Evolutionary conservation across 2,888 invertebrate species (phyloP).

Genomic region (Chouioia cunea): DNA sequence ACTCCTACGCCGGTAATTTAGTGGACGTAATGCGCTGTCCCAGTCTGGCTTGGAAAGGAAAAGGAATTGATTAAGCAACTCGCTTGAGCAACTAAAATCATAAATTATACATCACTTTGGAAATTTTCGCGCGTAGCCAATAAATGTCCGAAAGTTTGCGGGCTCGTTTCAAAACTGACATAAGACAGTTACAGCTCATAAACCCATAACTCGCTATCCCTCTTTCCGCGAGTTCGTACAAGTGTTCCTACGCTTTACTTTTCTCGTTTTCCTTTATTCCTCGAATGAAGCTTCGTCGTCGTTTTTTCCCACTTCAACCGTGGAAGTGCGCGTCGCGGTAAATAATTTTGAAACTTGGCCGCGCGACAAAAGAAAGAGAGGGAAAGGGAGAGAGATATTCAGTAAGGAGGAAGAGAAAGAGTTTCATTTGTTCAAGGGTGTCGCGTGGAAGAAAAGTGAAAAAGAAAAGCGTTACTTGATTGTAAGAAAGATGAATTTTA

Average conservation of each 20-base stretch:
- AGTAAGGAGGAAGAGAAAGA: not conserved
- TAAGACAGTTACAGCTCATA: slow-evolving; percentile 47
- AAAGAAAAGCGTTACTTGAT: not conserved
- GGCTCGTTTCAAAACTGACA: slow-evolving; percentile 39
- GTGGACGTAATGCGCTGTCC: not conserved
- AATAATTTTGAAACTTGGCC: slow-evolving; percentile 31
- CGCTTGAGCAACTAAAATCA: slow-evolving; percentile 33
- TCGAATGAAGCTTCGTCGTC: not conserved
- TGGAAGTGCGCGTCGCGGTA: slow-evolving; percentile 16
- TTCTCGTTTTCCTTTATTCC: slow-evolving; percentile 20
- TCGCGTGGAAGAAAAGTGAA: not conserved
- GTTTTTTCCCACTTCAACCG: not conserved
- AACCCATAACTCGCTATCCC: slow-evolving; percentile 37
- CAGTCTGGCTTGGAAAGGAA: not conserved
- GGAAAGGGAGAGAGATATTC: no score
- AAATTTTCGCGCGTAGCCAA: slow-evolving; percentile 34
- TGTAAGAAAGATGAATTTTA: no score
- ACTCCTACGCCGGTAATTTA: slow-evolving; percentile 7
- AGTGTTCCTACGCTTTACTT: slow-evolving; percentile 12
- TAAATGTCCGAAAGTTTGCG: slow-evolving; percentile 31
- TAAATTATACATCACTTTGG: slow-evolving; percentile 40
- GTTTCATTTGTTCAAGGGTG: slow-evolving; percentile 6
- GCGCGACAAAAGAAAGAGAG: not conserved
- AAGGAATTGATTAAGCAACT: slow-evolving; percentile 39
- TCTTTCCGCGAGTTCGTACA: slow-evolving; percentile 25